Evolutionary conservation across 1,140 invertebrate species (phyloP).

Genomic region (Drosophila auraria): DNA sequence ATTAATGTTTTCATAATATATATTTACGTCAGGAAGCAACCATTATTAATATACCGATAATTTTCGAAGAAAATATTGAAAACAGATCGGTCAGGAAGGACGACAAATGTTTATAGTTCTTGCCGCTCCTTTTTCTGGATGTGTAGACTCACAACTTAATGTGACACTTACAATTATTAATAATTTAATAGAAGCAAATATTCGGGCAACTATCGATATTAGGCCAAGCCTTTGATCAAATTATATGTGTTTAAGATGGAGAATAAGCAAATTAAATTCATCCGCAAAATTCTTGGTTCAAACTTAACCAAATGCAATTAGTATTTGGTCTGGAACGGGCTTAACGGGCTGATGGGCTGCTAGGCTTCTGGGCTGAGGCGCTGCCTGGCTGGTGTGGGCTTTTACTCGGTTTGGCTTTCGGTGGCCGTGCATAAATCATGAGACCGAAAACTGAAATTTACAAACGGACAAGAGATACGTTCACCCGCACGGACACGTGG

Average conservation of each 20-base stretch:
- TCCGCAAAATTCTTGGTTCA: slow-evolving; percentile 38
- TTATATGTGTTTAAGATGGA: slow-evolving; percentile 1
- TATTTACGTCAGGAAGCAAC: too few species aligned
- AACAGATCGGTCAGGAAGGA: too few species aligned
- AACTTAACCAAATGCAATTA: slow-evolving; percentile 70
- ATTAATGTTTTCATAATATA: too few species aligned
- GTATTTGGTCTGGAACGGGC: slow-evolving; percentile 16
- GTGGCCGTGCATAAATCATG: slow-evolving; percentile 70
- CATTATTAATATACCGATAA: too few species aligned
- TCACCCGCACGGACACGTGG: slow-evolving; percentile 31
- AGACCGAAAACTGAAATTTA: slow-evolving; percentile 70
- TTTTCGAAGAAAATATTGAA: too few species aligned
- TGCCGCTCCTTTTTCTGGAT: too few species aligned
- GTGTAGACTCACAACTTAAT: not conserved
- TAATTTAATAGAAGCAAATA: not conserved
- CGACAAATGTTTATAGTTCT: too few species aligned
- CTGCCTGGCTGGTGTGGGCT: not conserved
- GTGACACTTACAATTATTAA: not conserved
- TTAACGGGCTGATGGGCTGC: too few species aligned
- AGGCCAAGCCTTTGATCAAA: slow-evolving; percentile 16
- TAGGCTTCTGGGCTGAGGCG: not conserved
- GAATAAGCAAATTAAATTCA: slow-evolving; percentile 29
- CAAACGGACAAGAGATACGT: slow-evolving; percentile 51
- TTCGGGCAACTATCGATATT: not conserved
- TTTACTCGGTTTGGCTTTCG: slow-evolving; percentile 51